A percentile compares a stretch with the other conserved stretches of the same genome.
Evolutionary conservation across 2,797 vertebrate genomes (phyloP).

Genomic region (Heliangelus exortis): DNA sequence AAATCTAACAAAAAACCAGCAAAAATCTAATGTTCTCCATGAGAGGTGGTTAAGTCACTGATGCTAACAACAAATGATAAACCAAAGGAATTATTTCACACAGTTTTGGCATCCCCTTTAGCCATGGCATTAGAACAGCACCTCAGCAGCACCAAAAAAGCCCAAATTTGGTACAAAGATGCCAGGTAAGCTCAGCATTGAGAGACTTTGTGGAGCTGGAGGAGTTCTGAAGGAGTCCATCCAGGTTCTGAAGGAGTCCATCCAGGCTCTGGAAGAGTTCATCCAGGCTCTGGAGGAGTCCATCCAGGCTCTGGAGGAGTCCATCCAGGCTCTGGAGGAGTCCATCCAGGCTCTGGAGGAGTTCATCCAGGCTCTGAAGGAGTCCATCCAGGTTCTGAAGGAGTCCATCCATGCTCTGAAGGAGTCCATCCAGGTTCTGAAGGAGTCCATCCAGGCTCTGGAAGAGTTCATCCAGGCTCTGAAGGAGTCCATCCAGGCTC

Average conservation of each 20-base stretch:
- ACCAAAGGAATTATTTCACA: accelerated
- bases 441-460: too few species aligned
- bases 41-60: not conserved
- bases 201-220: not conserved
- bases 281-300: too few species aligned
- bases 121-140: not conserved
- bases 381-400: not conserved
- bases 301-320: too few species aligned
- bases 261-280: too few species aligned
- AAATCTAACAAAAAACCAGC: not conserved
- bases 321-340: too few species aligned
- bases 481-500: too few species aligned
- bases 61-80: not conserved
- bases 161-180: not conserved
- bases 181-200: not conserved
- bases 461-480: not conserved
- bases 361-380: too few species aligned
- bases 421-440: too few species aligned
- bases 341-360: too few species aligned
- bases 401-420: accelerated
- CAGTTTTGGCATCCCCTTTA: not conserved
- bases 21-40: accelerated
- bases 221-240: too few species aligned
- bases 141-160: not conserved
- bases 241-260: too few species aligned